Base-by-base conservation (phyloP, 1,140 invertebrate genomes). In the Andricus grossulariae region DNA sequence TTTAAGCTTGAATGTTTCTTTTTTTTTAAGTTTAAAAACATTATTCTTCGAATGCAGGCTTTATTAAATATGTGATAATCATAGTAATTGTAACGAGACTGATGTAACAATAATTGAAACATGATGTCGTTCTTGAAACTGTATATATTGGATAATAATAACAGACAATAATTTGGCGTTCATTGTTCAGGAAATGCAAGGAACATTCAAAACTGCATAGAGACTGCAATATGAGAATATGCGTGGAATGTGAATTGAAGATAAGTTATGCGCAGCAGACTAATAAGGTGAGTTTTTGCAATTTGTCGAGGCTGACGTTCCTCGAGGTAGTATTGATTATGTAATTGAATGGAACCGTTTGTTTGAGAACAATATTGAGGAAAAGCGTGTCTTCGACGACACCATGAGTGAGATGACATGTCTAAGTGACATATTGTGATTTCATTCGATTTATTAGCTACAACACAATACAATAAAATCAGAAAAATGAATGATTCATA, bases 271-370 rank as follows among this genome's bases (percentile, higher is more conserved):
- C 60, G 32, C 60, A 66, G 3, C 16, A 66, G 15, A 66, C 15
- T 66, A 32, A 66, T 66, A 4, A 45, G n/a, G 39, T 11, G 39
- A 60, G 60, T 66, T 66, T 66, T 66, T 66, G n/a, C 39, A 66
- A 66, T 66, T 66, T 60, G 25, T 32, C 10, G n/a, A 39, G 0
- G 39, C 60, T 15, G 13, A 66, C 32, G 21, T 39, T 18, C 21
- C 15, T 39, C 15, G 60, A 66, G 25, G 13, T n/a, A 39, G 11
- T 16, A 66, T 66, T 66, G 60, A 66, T 66, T 66, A 66, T 39
- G 60, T 32, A 66, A 66, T 66, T 39, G 16, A 66, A 45, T 25
- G 15, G 25, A 66, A 66, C 39, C 39, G 39, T 45, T 45, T 45
- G 8, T 45, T 11, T 45, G 10, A 66, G 32, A 66, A 66, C 6